Conservation (phyloP, 2,113 vertebrate genomes). For the Sphaerodactylus townsendi region DNA sequence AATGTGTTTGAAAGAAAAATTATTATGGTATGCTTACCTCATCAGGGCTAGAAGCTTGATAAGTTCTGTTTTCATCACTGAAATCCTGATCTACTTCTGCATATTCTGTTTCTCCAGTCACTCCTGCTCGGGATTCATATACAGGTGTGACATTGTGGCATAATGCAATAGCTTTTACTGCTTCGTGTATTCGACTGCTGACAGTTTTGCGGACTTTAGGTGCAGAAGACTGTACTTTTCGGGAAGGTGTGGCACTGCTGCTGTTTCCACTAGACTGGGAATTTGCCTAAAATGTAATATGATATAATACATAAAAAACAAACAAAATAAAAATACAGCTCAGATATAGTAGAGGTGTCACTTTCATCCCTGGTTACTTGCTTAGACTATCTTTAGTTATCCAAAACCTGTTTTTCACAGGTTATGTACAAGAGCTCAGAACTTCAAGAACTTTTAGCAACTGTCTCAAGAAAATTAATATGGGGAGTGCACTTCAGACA, state of each 20-base stretch:
- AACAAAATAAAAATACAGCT: background rate
- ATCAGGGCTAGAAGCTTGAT: slow-evolving; percentile 97
- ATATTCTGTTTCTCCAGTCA: slow-evolving; percentile 81
- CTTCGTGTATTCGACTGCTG: slow-evolving; percentile 91
- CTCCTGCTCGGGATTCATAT: slow-evolving; percentile 79
- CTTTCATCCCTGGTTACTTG: background rate
- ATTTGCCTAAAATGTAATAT: slow-evolving; percentile 59
- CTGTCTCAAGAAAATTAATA: background rate
- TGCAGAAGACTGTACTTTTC: slow-evolving; percentile 75
- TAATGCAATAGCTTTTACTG: slow-evolving; percentile 92
- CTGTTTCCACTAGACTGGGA: slow-evolving; percentile 68
- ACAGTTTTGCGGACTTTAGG: slow-evolving; percentile 95
- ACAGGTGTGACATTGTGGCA: slow-evolving; percentile 98
- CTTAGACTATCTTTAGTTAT: background rate
- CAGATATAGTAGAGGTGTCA: background rate
- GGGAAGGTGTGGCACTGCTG: slow-evolving; percentile 69
- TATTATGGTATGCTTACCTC: slow-evolving; percentile 79
- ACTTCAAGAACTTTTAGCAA: background rate
- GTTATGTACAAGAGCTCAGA: background rate
- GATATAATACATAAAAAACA: background rate
- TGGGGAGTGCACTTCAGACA: background rate
- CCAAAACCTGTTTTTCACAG: background rate
- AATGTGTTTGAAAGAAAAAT: background rate
- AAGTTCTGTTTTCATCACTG: slow-evolving; percentile 91
- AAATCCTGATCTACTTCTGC: slow-evolving; percentile 94